Evolutionary conservation across 2,888 invertebrate genomes (phyloP), one percentile per base, ranked within the genome.

Genomic region (Plagodis pulveraria): DNA sequence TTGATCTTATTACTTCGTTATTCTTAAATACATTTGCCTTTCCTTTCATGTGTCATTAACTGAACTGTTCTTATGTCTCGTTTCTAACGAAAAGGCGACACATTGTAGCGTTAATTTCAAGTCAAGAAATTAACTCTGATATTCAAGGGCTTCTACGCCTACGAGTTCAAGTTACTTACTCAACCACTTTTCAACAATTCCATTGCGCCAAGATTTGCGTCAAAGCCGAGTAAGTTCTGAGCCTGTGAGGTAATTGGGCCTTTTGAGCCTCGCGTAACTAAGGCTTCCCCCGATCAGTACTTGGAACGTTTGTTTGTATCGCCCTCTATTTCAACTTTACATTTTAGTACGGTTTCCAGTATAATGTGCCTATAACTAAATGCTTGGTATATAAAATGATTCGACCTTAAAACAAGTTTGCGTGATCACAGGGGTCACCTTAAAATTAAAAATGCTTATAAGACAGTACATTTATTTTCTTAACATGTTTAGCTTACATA

Each of bases 111-210:
- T 22, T 22, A 38, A 38, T 38, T 38, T 38, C 38, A 38, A 38
- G 6, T 58, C 50, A 8, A n/a, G n/a, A 45, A 58, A 36, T 50
- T 38, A 32, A 33, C 46, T 10, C 12, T 42, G 46, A 9, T 42
- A 44, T 50, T 40, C 38, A 47, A 43, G 34, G 54, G 59, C 34
- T 55, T 59, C 55, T 0, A n/a, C 50, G 42, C 58, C 50, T 43
- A 49, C 50, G 36, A 40, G 12, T 46, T 58, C 9, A 38, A 47
- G 42, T 57, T 57, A 32, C 33, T 10, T 52, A 36, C 47, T 51
- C 38, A 50, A 43, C 36, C 6, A 38, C 6, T 50, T 59, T 43
- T 42, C n/a, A 46, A 43, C 33, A 42, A 50, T 50, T 38, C 32
- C 36, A 34, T 45, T 11, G 11, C 32, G 44, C 12, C 38, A 42